These are phyloP conservation scores for Pimpla rufipes DNA, from an alignment of 2,888 invertebrate genomes.

Conservation along the genomic window DNA sequence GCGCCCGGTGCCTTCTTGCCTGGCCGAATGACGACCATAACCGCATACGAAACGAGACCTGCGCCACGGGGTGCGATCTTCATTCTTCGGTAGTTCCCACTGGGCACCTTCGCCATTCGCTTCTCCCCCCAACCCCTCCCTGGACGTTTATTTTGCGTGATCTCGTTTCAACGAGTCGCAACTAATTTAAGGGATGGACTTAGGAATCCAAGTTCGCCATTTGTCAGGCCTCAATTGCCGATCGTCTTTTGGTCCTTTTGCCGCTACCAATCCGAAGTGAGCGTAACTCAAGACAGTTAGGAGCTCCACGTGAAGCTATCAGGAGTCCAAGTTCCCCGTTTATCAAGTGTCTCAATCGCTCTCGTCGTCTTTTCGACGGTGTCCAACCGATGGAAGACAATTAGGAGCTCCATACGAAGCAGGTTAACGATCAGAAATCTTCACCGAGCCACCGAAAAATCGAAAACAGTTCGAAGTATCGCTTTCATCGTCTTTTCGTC, in stretches of 20 bases:
- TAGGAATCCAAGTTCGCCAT: background rate
- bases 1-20: background rate
- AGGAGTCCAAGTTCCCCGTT: too few species aligned
- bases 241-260: background rate
- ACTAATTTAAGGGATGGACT: background rate
- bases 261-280: background rate
- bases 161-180: background rate
- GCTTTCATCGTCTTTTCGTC: too few species aligned
- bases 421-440: too few species aligned
- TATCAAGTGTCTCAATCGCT: too few species aligned
- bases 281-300: background rate
- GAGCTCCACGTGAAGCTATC: too few species aligned
- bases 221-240: background rate
- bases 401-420: too few species aligned
- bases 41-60: slow-evolving; percentile 49
- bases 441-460: too few species aligned
- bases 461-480: too few species aligned
- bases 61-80: slow-evolving; percentile 55
- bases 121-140: background rate
- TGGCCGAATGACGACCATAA: slow-evolving; percentile 5
- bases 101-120: background rate
- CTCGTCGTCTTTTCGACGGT: too few species aligned
- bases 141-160: background rate
- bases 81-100: slow-evolving; percentile 43
- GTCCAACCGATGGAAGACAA: too few species aligned